phyloP scores from a whole-genome alignment of 2,113 vertebrate genomes.

The Forbesichthys agassizii region DNA sequence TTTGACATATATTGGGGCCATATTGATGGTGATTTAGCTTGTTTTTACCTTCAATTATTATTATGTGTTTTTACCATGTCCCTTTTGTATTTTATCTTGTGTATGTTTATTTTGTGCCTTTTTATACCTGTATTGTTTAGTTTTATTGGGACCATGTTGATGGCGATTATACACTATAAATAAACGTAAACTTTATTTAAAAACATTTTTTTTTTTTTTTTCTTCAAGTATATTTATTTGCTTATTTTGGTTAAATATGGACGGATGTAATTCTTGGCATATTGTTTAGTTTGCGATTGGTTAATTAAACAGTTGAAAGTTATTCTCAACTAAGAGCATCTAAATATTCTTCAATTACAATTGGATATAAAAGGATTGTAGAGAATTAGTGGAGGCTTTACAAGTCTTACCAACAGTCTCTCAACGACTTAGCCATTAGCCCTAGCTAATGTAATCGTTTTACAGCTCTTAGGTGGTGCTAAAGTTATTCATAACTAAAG shows the following conservation, averaged over 20 bases:
- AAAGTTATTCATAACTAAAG: conserved; percentile 11
- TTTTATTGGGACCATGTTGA: too few species aligned
- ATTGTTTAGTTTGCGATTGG: neutral
- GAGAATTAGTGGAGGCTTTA: conserved; percentile 4
- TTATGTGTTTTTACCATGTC: too few species aligned
- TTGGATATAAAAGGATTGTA: neutral
- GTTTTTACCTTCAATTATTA: too few species aligned
- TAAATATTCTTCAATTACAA: neutral
- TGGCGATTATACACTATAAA: too few species aligned
- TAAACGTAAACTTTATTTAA: too few species aligned
- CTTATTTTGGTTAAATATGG: neutral
- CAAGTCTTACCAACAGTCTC: conserved; percentile 7
- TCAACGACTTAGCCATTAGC: neutral
- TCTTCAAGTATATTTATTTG: too few species aligned
- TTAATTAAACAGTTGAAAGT: neutral
- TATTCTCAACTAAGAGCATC: neutral
- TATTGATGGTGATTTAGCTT: too few species aligned
- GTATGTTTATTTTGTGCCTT: neutral
- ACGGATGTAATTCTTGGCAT: neutral
- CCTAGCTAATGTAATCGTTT: conserved; percentile 43
- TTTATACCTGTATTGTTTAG: too few species aligned
- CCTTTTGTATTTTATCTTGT: too few species aligned
- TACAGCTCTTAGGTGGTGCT: conserved; percentile 7
- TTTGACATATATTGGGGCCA: too few species aligned
- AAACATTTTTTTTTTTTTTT: too few species aligned